Base-by-base conservation (phyloP, 2,888 invertebrate genomes). In the Carpatolechia fugitivella region DNA sequence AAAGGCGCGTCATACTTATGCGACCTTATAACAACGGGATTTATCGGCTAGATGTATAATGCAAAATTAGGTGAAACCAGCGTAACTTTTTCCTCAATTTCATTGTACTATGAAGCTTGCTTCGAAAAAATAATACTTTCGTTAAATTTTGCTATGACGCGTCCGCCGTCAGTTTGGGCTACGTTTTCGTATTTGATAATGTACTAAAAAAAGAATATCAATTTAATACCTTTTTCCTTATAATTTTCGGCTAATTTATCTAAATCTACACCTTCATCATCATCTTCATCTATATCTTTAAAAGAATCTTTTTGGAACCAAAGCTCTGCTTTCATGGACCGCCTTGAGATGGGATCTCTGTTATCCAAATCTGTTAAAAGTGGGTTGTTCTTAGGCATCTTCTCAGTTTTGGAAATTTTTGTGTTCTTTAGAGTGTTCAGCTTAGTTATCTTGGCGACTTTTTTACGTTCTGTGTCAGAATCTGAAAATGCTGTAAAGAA, bases 301-400 rank as follows among this genome's bases (percentile, higher is more conserved):
- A 97, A 95, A 63, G 92, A 92, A 60, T 96, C 96, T 72, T 96
- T 95, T 71, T 97, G 94, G 80, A 96, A 96, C 97, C 97, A 97
- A 31, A 96, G 83, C 66, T 96, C 93, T 0, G 97, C 97, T 76
- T 96, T 96, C 66, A 94, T 93, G 13, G 93, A 91, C 14, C 94
- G 92, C 66, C 93, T 95, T 4, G 94, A 92, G 52, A 94, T 92
- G 60, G 94, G 94, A 61, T 95, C 94, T 3, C 95, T 92, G 56
- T 93, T 91, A 75, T 97, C 97, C 41, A 97, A 86, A 69, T 97
- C 96, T 7, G 95, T 96, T 30, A 97, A 91, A 0, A 97, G 80
- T 0, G 97, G 97, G 86, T 95, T 93, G 55, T 85, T 74, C 61
- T 88, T 88, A 11, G 85, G 82, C 48, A 84, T 79, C 54, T 63